Conservation (phyloP, 2,797 vertebrate genomes). For the Okamejei kenojei region DNA sequence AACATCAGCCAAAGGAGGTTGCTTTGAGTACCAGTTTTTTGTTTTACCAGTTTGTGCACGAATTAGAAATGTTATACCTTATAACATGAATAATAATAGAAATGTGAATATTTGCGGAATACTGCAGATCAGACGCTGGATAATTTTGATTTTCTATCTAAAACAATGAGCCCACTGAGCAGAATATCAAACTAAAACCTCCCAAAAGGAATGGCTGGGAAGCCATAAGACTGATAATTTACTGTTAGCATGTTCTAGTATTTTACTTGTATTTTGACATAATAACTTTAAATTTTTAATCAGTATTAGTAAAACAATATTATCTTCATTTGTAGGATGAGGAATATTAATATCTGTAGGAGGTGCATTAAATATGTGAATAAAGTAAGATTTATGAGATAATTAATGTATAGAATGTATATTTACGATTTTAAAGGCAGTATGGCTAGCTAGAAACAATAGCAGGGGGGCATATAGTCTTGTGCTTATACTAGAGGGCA, state of each 20-base stretch:
- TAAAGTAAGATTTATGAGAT: no score
- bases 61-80: not conserved
- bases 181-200: not conserved
- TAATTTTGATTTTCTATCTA: not conserved
- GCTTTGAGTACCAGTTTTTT: not conserved
- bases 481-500: not conserved
- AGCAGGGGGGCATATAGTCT: not conserved
- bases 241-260: not conserved
- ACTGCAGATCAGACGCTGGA: no score
- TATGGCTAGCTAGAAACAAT: not conserved
- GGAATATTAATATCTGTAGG: not conserved
- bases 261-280: not conserved
- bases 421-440: not conserved
- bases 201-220: not conserved
- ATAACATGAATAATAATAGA: not conserved
- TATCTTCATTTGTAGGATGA: not conserved
- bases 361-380: not conserved
- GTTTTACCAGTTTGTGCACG: not conserved
- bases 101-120: not conserved
- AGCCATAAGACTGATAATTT: not conserved
- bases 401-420: not conserved
- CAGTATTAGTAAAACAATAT: not conserved
- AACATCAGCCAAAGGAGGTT: not conserved
- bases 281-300: not conserved
- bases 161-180: not conserved